Evolutionary conservation across 2,888 invertebrate species (phyloP).

Genomic region (Cyclophora albipunctata): DNA sequence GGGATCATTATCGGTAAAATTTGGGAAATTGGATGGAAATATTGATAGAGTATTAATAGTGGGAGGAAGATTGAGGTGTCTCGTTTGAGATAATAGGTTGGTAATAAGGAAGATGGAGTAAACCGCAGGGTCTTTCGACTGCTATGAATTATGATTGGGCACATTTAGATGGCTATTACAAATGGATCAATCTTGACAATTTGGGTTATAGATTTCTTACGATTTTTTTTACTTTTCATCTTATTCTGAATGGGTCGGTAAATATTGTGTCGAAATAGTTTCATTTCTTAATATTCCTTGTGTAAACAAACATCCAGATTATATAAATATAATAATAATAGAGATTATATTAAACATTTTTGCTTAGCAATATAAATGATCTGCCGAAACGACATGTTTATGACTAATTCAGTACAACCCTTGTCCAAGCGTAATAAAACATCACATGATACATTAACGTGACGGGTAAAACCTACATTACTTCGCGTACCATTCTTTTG

Average conservation of each 20-base stretch:
- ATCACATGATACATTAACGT: constrained; percentile 3
- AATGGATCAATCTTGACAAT: constrained; percentile 7
- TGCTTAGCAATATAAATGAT: too few relatives aligned
- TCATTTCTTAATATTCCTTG: too few relatives aligned
- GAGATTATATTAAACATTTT: too few relatives aligned
- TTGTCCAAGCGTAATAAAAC: constrained; percentile 23
- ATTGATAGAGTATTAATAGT: constrained; percentile 14
- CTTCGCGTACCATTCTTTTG: neutral
- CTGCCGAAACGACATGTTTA: neutral
- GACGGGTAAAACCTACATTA: too few relatives aligned
- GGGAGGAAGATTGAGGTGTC: constrained; percentile 11
- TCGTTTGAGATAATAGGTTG: constrained; percentile 14
- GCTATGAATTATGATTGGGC: constrained; percentile 14
- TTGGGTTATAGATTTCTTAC: too few relatives aligned
- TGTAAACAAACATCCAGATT: too few relatives aligned
- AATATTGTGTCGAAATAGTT: too few relatives aligned
- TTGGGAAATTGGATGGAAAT: constrained; percentile 11
- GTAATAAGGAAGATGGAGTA: constrained; percentile 15
- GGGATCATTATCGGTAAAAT: too few relatives aligned
- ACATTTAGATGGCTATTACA: constrained; percentile 17
- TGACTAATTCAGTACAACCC: constrained; percentile 17
- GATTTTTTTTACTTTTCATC: too few relatives aligned
- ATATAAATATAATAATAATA: too few relatives aligned
- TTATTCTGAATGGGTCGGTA: too few relatives aligned
- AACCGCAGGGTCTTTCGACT: constrained; percentile 2